Conservation (phyloP, 2,797 vertebrate genomes). For the Spinus olivaceus region DNA sequence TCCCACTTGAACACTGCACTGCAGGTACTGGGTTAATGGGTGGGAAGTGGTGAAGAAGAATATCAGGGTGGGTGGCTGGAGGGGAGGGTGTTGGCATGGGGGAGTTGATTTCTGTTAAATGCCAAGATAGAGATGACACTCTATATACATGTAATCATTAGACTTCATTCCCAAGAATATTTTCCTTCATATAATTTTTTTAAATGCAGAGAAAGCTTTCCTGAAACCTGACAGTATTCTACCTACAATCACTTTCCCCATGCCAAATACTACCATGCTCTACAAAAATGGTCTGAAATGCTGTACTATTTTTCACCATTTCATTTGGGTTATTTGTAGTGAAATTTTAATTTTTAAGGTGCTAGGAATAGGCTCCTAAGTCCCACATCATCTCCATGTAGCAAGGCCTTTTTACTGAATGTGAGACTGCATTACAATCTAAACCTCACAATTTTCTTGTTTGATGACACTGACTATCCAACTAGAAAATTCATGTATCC, state of each 20-base stretch:
- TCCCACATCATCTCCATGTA: conserved; percentile 18
- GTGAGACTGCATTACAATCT: conserved; percentile 35
- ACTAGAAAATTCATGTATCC: conserved; percentile 58
- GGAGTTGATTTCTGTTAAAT: conserved; percentile 41
- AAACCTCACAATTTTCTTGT: conserved; percentile 36
- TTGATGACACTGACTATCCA: conserved; percentile 44
- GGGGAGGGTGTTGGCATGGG: conserved; percentile 27
- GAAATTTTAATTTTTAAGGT: conserved; percentile 57
- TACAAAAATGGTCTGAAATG: conserved; percentile 13
- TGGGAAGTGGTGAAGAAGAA: conserved; percentile 50
- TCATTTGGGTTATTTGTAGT: conserved; percentile 31
- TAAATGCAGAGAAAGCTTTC: conserved; percentile 50
- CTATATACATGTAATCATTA: conserved; percentile 51
- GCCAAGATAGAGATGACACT: conserved; percentile 41
- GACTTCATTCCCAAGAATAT: conserved; percentile 49
- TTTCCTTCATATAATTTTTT: conserved; percentile 34
- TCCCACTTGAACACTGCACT: conserved; percentile 48
- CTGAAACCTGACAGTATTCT: conserved; percentile 33
- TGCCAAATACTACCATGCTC: conserved; percentile 16
- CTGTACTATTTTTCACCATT: conserved; percentile 55
- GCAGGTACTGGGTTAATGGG: conserved; percentile 52
- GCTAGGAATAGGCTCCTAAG: conserved; percentile 34
- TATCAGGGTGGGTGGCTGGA: conserved; percentile 36
- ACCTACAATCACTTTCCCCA: conserved; percentile 30
- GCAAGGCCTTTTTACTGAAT: conserved; percentile 38